Evolutionary conservation across 2,113 vertebrate genomes (phyloP), one percentile per base, ranked within the genome.

Genomic region (Phodopus roborovskii): DNA sequence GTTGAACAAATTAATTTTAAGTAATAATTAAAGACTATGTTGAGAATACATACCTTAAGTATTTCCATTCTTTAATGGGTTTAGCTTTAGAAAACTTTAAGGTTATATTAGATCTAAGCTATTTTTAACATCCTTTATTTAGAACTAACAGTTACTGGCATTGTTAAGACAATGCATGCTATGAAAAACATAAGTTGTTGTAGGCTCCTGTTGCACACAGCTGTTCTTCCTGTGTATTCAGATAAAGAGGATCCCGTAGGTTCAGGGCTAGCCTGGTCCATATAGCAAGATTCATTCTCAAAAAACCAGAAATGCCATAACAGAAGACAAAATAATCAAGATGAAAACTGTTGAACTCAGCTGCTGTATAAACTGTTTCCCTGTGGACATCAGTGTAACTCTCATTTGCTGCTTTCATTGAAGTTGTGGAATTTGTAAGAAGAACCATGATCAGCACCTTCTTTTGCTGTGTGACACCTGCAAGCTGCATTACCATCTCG

Each of bases 351-450:
- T 88, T 1, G 66, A 94, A 84, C 73, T 91, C 6, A 90, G 53
- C 66, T 17, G 3, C 15, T 87, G 26, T 94, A 60, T 90, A 0
- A 0, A 88, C 90, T 92, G 48, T 87, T 94, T 96, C 64, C 56
- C 50, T 48, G 58, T 81, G 77, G 89, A 85, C 96, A 95, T 83
- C 93, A 94, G 95, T 96, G 10, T 84, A 94, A 97, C 97, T 6
- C 42, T 97, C 92, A 45, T 97, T 97, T 96, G 42, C 90, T 97
- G 5, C 7, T 30, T 98, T 89, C 84, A 42, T 97, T 97, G 85
- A 96, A 99, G 99, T 94, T 99, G 99, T 98, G 99, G 99, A 91
- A 99, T 99, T 98, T 99, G 99, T 98, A 99, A 99, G 99, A 99
- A 99, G 98, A 99, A 99, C 97, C 99, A 99, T 97, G 99, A 99